These are phyloP conservation scores for Byasa hedistus DNA, from an alignment of 2,888 invertebrate genomes.

Conservation along the genomic window DNA sequence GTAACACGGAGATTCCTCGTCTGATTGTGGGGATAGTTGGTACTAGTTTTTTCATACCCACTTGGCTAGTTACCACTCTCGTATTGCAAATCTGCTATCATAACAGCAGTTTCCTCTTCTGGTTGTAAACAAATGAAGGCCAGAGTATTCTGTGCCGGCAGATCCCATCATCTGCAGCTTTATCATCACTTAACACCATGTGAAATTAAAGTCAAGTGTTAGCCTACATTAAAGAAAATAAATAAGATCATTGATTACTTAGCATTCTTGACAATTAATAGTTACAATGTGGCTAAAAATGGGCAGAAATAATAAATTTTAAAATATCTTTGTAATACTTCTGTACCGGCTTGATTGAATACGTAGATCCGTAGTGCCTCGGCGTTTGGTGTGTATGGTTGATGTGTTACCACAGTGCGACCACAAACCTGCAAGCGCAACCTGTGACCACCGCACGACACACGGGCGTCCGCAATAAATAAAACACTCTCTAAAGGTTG, in stretches of 20 bases:
- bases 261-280: too few relatives aligned
- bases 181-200: not conserved
- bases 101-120: not conserved
- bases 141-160: too few relatives aligned
- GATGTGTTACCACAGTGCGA: slow-evolving; percentile 85
- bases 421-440: slow-evolving; percentile 73
- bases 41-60: not conserved
- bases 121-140: not conserved
- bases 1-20: not conserved
- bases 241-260: too few relatives aligned
- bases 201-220: not conserved
- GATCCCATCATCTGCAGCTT: not conserved
- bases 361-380: slow-evolving; percentile 77
- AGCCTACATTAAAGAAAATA: not conserved
- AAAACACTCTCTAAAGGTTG: slow-evolving; percentile 83
- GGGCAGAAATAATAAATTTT: too few relatives aligned
- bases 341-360: slow-evolving; percentile 56
- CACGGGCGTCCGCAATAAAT: slow-evolving; percentile 84
- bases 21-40: not conserved
- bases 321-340: not conserved
- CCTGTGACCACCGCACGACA: slow-evolving; percentile 80
- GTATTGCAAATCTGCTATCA: not conserved
- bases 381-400: slow-evolving; percentile 84
- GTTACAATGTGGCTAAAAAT: too few relatives aligned
- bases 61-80: not conserved